Evolutionary conservation across 2,797 vertebrate genomes (phyloP).

Genomic region (Malacoraja senta): DNA sequence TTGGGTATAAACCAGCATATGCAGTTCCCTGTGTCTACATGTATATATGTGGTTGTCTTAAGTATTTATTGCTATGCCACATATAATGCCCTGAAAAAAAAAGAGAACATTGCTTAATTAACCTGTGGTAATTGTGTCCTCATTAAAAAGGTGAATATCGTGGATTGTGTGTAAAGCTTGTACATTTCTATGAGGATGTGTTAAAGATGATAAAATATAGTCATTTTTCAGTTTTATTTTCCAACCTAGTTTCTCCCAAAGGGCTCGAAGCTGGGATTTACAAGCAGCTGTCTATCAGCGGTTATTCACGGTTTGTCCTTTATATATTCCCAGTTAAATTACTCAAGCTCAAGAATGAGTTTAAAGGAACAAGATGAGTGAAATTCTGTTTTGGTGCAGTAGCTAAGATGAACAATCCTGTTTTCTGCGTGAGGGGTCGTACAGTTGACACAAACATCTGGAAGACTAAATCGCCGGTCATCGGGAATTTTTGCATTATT

Average conservation of each 20-base stretch:
- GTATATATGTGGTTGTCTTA: no score
- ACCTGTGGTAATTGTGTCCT: no score
- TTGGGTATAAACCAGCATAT: no score
- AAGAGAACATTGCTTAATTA: not conserved
- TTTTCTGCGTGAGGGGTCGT: no score
- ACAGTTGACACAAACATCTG: not conserved
- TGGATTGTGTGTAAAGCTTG: not conserved
- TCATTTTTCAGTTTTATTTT: not conserved
- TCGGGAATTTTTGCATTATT: not conserved
- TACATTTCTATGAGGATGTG: not conserved
- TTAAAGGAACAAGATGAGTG: not conserved
- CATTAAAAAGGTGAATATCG: not conserved
- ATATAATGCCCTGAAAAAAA: not conserved
- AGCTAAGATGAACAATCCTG: no score
- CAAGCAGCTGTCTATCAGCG: not conserved
- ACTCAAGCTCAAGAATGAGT: no score
- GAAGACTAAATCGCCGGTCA: not conserved
- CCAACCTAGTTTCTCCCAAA: not conserved
- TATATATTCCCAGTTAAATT: not conserved
- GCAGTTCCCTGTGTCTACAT: no score
- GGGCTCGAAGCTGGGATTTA: not conserved
- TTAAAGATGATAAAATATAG: not conserved
- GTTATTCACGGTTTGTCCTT: not conserved
- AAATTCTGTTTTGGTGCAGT: not conserved
- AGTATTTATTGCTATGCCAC: not conserved